Evolutionary conservation across 2,797 vertebrate species (phyloP).

Genomic region (Neoniphon sammara): DNA sequence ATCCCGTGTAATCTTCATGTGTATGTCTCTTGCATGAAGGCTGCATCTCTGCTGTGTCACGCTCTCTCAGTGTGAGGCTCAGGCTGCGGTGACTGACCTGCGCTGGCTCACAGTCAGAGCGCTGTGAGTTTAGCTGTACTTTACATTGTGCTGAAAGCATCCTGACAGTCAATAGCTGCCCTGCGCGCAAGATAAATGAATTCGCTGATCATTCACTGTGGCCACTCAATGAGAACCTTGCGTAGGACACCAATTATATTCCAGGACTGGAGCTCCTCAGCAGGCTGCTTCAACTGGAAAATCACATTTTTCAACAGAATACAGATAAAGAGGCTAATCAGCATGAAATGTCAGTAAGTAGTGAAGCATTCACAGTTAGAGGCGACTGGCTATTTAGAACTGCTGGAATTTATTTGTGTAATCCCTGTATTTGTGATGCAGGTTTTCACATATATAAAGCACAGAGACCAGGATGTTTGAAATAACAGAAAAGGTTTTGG

Average conservation of each 20-base stretch:
- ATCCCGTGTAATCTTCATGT: slow-evolving; percentile 42
- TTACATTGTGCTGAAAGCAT: slow-evolving; percentile 16
- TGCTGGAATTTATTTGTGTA: slow-evolving; percentile 11
- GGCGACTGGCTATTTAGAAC: slow-evolving; percentile 14
- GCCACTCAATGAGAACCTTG: slow-evolving; percentile 44
- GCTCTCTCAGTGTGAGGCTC: slow-evolving; percentile 22
- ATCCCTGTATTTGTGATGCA: not conserved
- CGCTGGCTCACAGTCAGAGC: slow-evolving; percentile 18
- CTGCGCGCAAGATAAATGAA: slow-evolving; percentile 8
- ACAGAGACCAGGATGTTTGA: too few relatives aligned
- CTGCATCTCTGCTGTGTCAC: not conserved
- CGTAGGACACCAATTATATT: slow-evolving; percentile 47
- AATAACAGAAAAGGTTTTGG: not conserved
- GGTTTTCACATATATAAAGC: not conserved
- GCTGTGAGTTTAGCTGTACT: slow-evolving; percentile 33
- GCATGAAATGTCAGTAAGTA: slow-evolving; percentile 26
- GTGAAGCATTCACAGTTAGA: slow-evolving; percentile 46
- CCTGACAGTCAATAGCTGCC: slow-evolving; percentile 2
- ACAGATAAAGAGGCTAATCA: slow-evolving; percentile 22
- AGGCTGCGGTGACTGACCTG: slow-evolving; percentile 31
- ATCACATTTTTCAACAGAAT: slow-evolving; percentile 21
- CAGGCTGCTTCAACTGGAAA: slow-evolving; percentile 39
- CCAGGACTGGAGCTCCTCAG: slow-evolving; percentile 42
- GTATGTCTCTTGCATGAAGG: not conserved
- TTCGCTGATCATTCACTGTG: slow-evolving; percentile 17